Conservation (phyloP, 2,888 invertebrate species). For the Margaritifera margaritifera region DNA sequence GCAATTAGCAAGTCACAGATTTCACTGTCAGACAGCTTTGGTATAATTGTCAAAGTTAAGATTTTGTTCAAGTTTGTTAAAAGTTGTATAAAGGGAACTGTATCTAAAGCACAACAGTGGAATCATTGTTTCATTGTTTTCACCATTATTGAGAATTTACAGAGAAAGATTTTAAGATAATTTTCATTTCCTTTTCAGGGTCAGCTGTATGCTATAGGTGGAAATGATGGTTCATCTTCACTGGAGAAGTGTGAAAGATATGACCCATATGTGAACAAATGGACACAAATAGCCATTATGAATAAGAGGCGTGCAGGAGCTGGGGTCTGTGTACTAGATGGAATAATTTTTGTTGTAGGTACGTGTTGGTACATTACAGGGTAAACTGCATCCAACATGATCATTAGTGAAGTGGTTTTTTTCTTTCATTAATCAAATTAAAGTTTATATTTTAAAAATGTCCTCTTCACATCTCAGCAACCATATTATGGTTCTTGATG, state of each 20-base stretch:
- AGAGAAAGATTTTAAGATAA: neutral
- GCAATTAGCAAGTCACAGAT: neutral
- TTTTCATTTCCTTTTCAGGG: slow-evolving; percentile 47
- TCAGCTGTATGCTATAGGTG: slow-evolving; percentile 69
- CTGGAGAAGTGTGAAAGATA: slow-evolving; percentile 75
- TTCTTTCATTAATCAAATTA: neutral
- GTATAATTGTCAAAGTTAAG: too few species aligned
- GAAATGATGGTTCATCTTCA: slow-evolving; percentile 74
- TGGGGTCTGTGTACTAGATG: slow-evolving; percentile 74
- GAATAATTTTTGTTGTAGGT: slow-evolving; percentile 73
- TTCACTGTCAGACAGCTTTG: too few species aligned
- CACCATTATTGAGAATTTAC: too few species aligned
- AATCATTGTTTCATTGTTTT: too few species aligned
- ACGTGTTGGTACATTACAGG: slow-evolving; percentile 12
- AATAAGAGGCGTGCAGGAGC: slow-evolving; percentile 74
- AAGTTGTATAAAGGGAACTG: too few species aligned
- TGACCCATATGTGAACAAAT: slow-evolving; percentile 73
- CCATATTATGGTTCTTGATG: too few species aligned
- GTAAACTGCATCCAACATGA: neutral
- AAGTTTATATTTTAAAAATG: neutral
- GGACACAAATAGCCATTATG: slow-evolving; percentile 73
- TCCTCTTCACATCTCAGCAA: neutral
- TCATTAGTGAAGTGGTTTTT: neutral
- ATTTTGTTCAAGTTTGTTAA: too few species aligned
- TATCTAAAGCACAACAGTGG: too few species aligned